Evolutionary conservation across 30 jellyfish, hydroid and myxozoan genomes (phyloP).

Genomic region (Hydractinia echinata): DNA sequence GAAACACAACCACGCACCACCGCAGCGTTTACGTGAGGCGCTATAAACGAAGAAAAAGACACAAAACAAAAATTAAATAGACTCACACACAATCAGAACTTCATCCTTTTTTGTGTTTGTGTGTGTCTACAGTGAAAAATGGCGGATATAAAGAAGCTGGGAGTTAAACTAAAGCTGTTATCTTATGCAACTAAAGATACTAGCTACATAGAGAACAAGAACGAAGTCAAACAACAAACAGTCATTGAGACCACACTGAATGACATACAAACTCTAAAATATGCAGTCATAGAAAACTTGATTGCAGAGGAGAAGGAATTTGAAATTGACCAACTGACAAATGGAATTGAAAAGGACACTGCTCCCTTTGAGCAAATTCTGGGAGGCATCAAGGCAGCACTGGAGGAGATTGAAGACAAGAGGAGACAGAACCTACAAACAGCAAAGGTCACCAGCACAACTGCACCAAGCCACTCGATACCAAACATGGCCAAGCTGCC

Average conservation of each 20-base stretch:
- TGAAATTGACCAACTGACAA: not conserved
- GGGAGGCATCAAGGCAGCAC: not conserved
- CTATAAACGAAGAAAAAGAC: too few species aligned
- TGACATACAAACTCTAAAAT: not conserved
- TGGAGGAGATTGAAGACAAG: not conserved
- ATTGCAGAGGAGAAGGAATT: not conserved
- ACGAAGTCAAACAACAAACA: not conserved
- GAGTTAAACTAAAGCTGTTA: too few species aligned
- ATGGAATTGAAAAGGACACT: too few species aligned
- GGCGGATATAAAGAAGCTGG: too few species aligned
- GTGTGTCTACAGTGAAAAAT: too few species aligned
- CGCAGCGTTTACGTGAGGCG: too few species aligned
- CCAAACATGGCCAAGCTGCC: slow-evolving; percentile 45
- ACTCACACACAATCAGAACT: too few species aligned
- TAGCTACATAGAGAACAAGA: too few species aligned
- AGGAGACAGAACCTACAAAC: not conserved
- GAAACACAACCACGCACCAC: too few species aligned
- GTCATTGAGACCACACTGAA: not conserved
- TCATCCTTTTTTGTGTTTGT: too few species aligned
- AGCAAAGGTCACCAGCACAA: not conserved
- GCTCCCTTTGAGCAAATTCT: not conserved
- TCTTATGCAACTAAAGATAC: not conserved
- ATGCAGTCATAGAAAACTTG: not conserved
- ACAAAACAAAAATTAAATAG: too few species aligned
- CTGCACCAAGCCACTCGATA: slow-evolving; percentile 4